Base-by-base conservation (phyloP, 2,113 vertebrate genomes). In the Gopherus flavomarginatus region DNA sequence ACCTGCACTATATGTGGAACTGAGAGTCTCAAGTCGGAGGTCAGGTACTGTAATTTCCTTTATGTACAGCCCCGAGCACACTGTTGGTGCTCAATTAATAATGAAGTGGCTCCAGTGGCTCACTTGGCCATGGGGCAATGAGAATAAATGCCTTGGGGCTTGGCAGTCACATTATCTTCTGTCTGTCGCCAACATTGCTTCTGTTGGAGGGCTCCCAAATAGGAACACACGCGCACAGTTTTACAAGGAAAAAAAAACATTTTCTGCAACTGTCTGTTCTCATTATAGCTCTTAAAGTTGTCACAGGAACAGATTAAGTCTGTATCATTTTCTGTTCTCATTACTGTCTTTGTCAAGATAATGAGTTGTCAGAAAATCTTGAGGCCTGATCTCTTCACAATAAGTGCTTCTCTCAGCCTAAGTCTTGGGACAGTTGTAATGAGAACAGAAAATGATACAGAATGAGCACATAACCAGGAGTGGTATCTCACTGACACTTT, bases 311-410 rank as follows among this genome's bases (percentile, higher is more conserved):
- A 92, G 87, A 95, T 97, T 96, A 96, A 79, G 84, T 31, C 53
- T 92, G 69, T 89, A 88, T 93, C 50, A 0, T 81, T 96, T 83
- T 90, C 72, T 49, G 35, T 85, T 94, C 96, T 95, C 85, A 29
- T 93, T 96, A 78, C 91, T 87, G 90, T 90, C 94, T 93, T 92
- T 95, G 96, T 85, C 77, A 96, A 86, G 92, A 97, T 93, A 97
- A 96, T 38, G n/a, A 88, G 22, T 88, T 97, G 94, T 92, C 93
- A 81, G 77, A 90, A 86, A 93, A 96, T 83, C 87, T 94, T 47
- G 47, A 83, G 81, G 86, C 69, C 77, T 93, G 88, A 54, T 96
- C 77, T 94, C 79, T 93, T 94, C 59, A 93, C 44, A 86, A 96
- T 96, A 96, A 54, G 29, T 69, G 9, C 3, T 90, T 16, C 84